Conservation (phyloP, 2,888 invertebrate genomes). For the Oligia strigilis region DNA sequence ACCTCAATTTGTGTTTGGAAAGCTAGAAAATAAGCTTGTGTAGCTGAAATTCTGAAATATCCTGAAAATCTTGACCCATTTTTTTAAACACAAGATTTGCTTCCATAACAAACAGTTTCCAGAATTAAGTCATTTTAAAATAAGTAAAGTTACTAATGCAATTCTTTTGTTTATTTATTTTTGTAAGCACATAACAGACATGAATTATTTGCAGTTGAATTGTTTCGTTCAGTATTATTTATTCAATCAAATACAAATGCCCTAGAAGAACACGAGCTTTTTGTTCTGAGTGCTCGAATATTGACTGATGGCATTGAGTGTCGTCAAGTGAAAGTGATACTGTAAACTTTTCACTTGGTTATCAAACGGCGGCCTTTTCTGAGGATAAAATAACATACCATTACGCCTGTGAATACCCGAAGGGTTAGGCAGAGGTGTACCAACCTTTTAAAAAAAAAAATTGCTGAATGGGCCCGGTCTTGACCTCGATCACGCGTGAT, state of each 20-base stretch:
- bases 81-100: background rate
- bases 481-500: too few species aligned
- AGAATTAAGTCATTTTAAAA: background rate
- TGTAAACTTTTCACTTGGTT: background rate
- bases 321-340: background rate
- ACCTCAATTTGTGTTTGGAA: slow-evolving; percentile 23
- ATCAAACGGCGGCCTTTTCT: slow-evolving; percentile 1
- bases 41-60: background rate
- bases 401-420: background rate
- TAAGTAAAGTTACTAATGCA: background rate
- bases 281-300: background rate
- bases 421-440: background rate
- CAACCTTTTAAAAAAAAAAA: background rate
- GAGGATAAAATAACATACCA: background rate
- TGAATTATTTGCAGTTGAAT: background rate
- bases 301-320: slow-evolving; percentile 26
- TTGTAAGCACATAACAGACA: background rate
- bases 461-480: too few species aligned
- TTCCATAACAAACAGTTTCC: too few species aligned
- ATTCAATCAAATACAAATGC: background rate
- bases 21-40: background rate
- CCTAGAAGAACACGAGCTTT: background rate
- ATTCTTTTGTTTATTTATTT: background rate
- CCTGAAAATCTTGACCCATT: background rate
- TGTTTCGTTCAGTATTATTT: background rate